Evolutionary conservation across 1,140 invertebrate species (phyloP), one percentile per base, ranked within the genome.

Genomic region (Hylaeus volcanicus): DNA sequence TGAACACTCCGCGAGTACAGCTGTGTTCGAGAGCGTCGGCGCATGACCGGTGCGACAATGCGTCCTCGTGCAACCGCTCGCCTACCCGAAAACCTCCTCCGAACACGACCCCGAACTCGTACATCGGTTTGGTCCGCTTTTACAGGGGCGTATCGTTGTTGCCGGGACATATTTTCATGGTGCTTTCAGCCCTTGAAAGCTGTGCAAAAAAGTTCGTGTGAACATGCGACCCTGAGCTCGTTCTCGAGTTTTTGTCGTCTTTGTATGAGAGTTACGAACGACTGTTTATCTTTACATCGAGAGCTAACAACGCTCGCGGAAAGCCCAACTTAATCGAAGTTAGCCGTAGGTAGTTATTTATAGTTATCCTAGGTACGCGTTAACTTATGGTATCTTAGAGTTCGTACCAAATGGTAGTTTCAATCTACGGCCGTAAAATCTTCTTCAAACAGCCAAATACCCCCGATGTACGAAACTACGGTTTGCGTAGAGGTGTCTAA

Each of bases 71-170:
- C 48, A 61, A 71, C 45, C 66, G 75, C 37, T 11, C 66, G 53
- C 56, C 15, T 12, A n/a, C 41, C 43, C 61, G 45, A 53, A 9
- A 39, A 1, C 48, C 12, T 15, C 12, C 14, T 1, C 12, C n/a
- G 45, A 41, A 56, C n/a, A 39, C 37, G 37, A 41, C 1, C 0
- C 9, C 6, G 51, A 2, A 12, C 12, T 1, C 41, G 41, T 26
- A 45, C 41, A n/a, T 79, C 70, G 3, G 60, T 73, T 69, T 65
- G 77, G 43, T 53, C 53, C 26, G 60, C 37, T 79, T 74, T 79
- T n/a, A 39, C 15, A 14, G n/a, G 26, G 11, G 37, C 14, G 6
- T 26, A 73, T 79, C 48, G 56, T 56, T 43, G 63, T 79, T 14
- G 45, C 15, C 1, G 9, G 8, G 9, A 26, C 55, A n/a, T 60